These are phyloP conservation scores for Peucedramus taeniatus DNA, from an alignment of 2,113 vertebrate species.

Conservation along the genomic window DNA sequence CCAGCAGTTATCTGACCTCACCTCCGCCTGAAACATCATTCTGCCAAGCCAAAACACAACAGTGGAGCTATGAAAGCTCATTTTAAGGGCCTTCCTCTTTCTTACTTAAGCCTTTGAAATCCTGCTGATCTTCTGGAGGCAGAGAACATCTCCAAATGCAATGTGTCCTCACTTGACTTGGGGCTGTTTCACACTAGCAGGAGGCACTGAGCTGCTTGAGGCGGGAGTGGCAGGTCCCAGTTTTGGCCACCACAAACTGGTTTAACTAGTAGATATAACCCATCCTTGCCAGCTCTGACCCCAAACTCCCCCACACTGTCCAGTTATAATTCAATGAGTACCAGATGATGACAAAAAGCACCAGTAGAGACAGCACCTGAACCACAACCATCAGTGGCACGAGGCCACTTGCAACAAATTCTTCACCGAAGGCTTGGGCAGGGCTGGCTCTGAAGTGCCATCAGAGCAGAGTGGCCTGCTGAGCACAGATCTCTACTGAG, in stretches of 20 bases:
- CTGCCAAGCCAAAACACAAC: background rate
- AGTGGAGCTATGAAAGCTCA: background rate
- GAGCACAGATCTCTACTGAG: background rate
- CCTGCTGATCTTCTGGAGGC: background rate
- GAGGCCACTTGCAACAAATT: background rate
- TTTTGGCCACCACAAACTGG: background rate
- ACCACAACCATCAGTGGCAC: background rate
- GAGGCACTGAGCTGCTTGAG: background rate
- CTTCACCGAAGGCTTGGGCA: background rate
- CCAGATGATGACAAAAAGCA: background rate
- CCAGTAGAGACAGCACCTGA: background rate
- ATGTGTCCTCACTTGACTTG: background rate
- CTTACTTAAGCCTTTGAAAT: background rate
- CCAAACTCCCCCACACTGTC: background rate
- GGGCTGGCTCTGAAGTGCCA: background rate
- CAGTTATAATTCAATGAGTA: rapidly evolving
- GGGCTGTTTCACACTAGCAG: background rate
- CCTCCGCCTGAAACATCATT: background rate
- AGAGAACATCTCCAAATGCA: background rate
- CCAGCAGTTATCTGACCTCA: background rate
- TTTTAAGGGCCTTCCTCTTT: background rate
- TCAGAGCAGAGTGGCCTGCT: background rate
- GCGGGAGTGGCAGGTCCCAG: background rate
- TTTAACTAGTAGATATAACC: background rate
- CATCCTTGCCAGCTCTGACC: background rate